Base-by-base conservation (phyloP, 2,797 vertebrate genomes). In the Eupleurogrammus muticus region DNA sequence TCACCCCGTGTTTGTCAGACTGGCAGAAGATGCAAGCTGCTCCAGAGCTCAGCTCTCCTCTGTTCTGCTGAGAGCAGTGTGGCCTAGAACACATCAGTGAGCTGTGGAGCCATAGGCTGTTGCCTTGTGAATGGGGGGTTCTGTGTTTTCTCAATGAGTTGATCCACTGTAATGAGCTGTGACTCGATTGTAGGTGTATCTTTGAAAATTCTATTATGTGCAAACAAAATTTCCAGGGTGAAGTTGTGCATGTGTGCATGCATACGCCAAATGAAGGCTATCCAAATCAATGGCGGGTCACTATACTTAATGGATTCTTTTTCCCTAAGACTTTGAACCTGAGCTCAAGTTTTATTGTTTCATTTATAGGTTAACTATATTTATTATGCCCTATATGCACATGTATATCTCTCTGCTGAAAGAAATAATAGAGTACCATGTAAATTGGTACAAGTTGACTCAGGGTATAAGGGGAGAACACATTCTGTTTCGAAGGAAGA, bases 31-130 rank as follows among this genome's bases (percentile, higher is more conserved):
- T 81, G 60, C 62, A 59, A 79, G 78, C 52, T 52, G 36, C 56
- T 64, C 63, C 49, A 60, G 21, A 72, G 69, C 66, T 70, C 47
- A 32, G 66, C 54, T 79, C 52, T 73, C 54, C 64, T 53, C 63
- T 60, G 56, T 70, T 55, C 80, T 78, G 55, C 76, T 67, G 76
- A 82, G 68, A 72, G 75, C 69, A 83, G 67, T 51, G n/a, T 90
- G 80, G 81, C 87, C 82, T 82, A 81, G 70, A 82, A 88, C 83
- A 52, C 66, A 64, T 76, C 59, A 71, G 51, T 36, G 56, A 70
- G 58, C 52, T 53, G 48, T 53, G 57, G 24, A 79, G 73, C 77
- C 59, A 46, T 67, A 8, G 60, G 62, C 77, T 77, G 66, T 67
- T 66, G 66, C 58, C 51, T 70, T 80, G 77, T 86, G 73, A 91